Conservation (phyloP, 2,113 vertebrate genomes). For the Aspiorhynchus laticeps region DNA sequence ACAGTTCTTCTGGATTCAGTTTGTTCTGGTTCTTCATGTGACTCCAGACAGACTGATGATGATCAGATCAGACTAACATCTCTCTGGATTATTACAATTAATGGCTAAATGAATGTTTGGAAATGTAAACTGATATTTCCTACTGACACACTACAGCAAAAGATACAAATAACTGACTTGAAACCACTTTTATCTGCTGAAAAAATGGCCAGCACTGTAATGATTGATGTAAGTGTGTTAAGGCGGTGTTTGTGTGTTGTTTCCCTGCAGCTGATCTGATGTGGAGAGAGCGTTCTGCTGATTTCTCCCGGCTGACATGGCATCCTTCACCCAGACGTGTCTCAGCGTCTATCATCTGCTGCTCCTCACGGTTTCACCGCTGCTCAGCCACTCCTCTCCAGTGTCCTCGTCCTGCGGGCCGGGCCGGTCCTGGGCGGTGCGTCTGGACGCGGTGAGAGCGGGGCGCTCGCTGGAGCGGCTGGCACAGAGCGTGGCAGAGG, state of each 20-base stretch:
- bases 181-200: too few species aligned
- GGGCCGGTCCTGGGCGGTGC: slow-evolving; percentile 85
- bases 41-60: too few species aligned
- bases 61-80: too few species aligned
- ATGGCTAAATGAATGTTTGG: too few species aligned
- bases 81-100: too few species aligned
- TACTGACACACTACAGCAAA: too few species aligned
- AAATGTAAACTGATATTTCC: too few species aligned
- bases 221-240: too few species aligned
- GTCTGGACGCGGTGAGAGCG: slow-evolving; percentile 68
- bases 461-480: slow-evolving; percentile 65
- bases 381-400: slow-evolving; percentile 45
- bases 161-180: too few species aligned
- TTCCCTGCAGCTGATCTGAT: slow-evolving; percentile 67
- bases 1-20: too few species aligned
- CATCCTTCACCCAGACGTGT: slow-evolving; percentile 55
- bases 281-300: slow-evolving; percentile 63
- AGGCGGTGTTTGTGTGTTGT: neutral
- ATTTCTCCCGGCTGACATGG: slow-evolving; percentile 67
- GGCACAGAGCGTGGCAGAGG: slow-evolving; percentile 80
- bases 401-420: slow-evolving; percentile 64
- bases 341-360: slow-evolving; percentile 61
- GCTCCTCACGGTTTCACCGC: slow-evolving; percentile 59
- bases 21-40: too few species aligned
- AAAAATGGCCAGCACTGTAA: too few species aligned